phyloP scores from a whole-genome alignment of 1,140 invertebrate genomes.

The Fopius arisanus region DNA sequence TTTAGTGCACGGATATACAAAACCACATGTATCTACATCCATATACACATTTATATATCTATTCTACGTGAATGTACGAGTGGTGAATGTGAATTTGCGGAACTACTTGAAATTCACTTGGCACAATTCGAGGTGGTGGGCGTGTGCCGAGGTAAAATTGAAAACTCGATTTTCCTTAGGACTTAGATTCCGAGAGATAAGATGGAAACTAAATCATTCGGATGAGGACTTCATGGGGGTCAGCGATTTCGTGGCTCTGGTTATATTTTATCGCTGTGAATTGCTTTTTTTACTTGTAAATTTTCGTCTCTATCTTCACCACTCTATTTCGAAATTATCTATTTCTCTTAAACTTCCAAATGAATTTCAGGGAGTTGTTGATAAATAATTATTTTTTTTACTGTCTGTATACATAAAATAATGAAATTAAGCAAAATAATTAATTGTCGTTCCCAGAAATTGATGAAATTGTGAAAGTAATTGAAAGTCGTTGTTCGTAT shows the following conservation, averaged over 20 bases:
- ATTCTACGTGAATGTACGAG: constrained; percentile 1
- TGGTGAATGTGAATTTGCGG: constrained; percentile 27
- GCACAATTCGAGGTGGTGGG: constrained; percentile 8
- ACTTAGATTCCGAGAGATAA: constrained; percentile 35
- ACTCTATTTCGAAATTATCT: too few relatives aligned
- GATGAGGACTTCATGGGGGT: constrained; percentile 13
- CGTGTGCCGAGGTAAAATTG: constrained; percentile 41
- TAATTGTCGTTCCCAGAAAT: too few relatives aligned
- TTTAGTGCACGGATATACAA: constrained; percentile 13
- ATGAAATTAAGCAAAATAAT: too few relatives aligned
- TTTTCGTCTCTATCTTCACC: too few relatives aligned
- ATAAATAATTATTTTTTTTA: too few relatives aligned
- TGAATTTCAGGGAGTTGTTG: too few relatives aligned
- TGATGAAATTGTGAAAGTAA: too few relatives aligned
- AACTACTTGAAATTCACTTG: constrained; percentile 44
- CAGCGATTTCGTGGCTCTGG: not conserved
- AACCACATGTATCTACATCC: constrained; percentile 2
- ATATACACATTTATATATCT: constrained; percentile 19
- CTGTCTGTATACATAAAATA: too few relatives aligned
- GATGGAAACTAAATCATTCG: constrained; percentile 40
- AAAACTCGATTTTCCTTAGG: constrained; percentile 48
- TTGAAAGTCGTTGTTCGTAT: too few relatives aligned
- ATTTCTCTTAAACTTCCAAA: too few relatives aligned
- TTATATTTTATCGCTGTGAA: too few relatives aligned
- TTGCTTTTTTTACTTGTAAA: too few relatives aligned